Percentiles rank a stretch among this genome's conserved stretches.
These are phyloP conservation scores for Hydrotaea diabolus DNA, from an alignment of 2,888 invertebrate genomes.

Conservation along the genomic window DNA sequence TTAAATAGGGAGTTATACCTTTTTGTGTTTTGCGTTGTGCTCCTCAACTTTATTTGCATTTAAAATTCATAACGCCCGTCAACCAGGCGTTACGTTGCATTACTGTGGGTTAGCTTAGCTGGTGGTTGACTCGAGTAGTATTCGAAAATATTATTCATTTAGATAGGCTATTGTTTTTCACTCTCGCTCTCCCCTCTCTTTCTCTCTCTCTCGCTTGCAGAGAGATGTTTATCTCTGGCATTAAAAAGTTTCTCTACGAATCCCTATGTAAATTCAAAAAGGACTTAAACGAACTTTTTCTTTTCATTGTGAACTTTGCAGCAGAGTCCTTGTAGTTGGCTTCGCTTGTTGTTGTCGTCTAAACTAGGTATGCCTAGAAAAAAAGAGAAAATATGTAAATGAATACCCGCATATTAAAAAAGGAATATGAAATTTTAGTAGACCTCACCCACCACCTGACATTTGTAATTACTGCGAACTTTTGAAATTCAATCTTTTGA, in stretches of 20 bases:
- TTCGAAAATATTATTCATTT: constrained; percentile 11
- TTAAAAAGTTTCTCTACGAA: constrained; percentile 13
- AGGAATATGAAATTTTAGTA: neutral
- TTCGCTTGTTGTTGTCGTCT: neutral
- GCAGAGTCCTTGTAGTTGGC: neutral
- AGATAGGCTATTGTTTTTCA: neutral
- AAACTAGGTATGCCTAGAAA: neutral
- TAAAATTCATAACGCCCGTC: neutral
- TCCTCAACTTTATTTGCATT: neutral
- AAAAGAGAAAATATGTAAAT: neutral
- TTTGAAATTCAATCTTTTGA: neutral
- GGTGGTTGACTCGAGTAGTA: neutral
- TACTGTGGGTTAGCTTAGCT: neutral
- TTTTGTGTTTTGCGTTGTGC: neutral
- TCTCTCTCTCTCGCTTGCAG: too few species aligned
- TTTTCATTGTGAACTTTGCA: neutral
- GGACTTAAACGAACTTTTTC: neutral
- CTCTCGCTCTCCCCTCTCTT: neutral
- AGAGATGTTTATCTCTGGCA: neutral
- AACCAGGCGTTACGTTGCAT: too few species aligned
- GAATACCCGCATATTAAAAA: neutral
- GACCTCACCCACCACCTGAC: neutral
- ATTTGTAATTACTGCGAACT: neutral
- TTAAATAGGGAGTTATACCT: too few species aligned
- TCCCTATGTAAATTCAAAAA: neutral